A percentile compares a stretch with the other conserved stretches of the same genome.
Conservation (phyloP, 1,140 invertebrate genomes). For the Dendrolimus kikuchii region DNA sequence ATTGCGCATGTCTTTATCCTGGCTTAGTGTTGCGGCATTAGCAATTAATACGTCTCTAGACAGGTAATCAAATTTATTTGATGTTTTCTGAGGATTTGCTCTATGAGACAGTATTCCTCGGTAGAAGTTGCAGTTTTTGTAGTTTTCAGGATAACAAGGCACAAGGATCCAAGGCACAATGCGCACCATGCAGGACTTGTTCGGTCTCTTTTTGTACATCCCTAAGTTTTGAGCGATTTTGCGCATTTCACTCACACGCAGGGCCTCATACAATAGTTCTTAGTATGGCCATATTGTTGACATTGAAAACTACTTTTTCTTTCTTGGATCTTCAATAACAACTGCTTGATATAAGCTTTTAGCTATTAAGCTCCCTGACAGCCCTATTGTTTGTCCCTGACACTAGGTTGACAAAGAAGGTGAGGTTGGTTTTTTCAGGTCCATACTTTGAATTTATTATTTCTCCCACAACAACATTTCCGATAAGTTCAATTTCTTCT, state of each 20-base stretch:
- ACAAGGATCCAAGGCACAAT: neutral
- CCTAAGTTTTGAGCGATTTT: neutral
- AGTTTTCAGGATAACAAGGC: conserved; percentile 1
- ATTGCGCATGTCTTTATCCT: no score
- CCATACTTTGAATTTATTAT: neutral
- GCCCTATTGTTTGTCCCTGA: neutral
- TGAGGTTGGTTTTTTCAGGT: conserved; percentile 3
- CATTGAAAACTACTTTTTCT: neutral
- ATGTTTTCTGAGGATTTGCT: neutral
- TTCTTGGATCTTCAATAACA: conserved; percentile 1
- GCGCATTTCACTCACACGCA: neutral
- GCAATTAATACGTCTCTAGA: neutral
- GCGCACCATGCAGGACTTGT: neutral
- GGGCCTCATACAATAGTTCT: conserved; percentile 4
- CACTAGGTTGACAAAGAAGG: conserved; percentile 1
- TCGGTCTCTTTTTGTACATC: neutral
- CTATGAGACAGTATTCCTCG: neutral
- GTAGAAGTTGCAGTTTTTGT: neutral
- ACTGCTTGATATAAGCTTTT: conserved; percentile 2
- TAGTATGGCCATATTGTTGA: conserved; percentile 1
- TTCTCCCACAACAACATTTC: neutral
- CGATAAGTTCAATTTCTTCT: conserved; percentile 1
- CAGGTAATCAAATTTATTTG: neutral
- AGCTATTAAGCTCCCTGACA: neutral
- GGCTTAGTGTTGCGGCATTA: no score